Conservation (phyloP, 2,113 vertebrate species). For the Cyrtonyx montezumae region DNA sequence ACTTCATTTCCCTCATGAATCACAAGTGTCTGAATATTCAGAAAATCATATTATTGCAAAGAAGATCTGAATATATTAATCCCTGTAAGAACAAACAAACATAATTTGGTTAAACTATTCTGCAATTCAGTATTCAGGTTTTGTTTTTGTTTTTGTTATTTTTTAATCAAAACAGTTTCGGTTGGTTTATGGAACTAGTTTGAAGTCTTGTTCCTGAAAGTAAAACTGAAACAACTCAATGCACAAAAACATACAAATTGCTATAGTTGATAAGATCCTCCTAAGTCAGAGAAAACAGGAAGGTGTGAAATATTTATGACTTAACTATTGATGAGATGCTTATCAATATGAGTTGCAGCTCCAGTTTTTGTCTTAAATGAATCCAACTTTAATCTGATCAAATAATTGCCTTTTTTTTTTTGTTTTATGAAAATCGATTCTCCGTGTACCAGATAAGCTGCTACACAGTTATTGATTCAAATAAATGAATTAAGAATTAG, state of each 20-base stretch:
- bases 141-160: neutral
- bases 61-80: neutral
- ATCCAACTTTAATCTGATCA: neutral
- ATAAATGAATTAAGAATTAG: neutral
- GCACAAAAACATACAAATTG: neutral
- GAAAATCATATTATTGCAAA: neutral
- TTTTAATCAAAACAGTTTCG: neutral
- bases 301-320: neutral
- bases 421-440: neutral
- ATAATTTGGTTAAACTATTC: neutral
- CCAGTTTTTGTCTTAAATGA: neutral
- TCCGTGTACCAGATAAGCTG: slow-evolving; percentile 12
- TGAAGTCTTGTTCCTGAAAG: neutral
- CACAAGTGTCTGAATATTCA: neutral
- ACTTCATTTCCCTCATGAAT: neutral
- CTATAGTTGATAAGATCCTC: neutral
- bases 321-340: neutral
- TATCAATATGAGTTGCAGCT: neutral
- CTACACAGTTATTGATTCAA: neutral
- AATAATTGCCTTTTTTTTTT: neutral
- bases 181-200: neutral
- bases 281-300: slow-evolving; percentile 8
- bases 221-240: neutral
- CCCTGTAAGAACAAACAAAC: neutral
- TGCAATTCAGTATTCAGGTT: neutral